Conservation (phyloP, 2,888 invertebrate species). For the Chesias legatella region DNA sequence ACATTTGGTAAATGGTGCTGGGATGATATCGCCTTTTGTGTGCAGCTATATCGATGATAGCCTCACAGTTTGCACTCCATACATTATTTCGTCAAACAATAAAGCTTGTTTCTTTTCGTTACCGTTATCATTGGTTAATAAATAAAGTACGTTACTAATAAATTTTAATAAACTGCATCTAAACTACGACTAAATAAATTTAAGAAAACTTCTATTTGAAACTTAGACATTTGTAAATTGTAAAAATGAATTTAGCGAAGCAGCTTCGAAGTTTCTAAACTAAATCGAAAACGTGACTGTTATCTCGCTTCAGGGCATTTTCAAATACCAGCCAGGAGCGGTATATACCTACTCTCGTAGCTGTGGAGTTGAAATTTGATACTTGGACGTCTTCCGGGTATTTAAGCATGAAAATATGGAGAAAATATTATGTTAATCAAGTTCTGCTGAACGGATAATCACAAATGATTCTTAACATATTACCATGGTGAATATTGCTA, state of each 20-base stretch:
- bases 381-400: no score
- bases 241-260: slow-evolving; percentile 18
- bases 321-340: slow-evolving; percentile 3
- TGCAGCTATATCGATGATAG: slow-evolving; percentile 1
- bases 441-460: no score
- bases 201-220: slow-evolving; percentile 6
- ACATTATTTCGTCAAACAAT: not conserved
- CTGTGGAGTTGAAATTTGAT: no score
- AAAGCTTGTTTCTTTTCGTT: not conserved
- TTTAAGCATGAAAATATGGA: no score
- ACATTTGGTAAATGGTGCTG: not conserved
- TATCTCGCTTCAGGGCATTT: slow-evolving; percentile 16
- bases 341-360: no score
- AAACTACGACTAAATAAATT: slow-evolving; percentile 1
- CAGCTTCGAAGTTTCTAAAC: slow-evolving; percentile 18
- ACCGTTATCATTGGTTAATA: no score
- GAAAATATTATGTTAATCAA: no score
- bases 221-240: no score
- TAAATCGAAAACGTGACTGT: slow-evolving; percentile 24
- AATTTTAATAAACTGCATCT: slow-evolving; percentile 8
- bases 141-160: not conserved
- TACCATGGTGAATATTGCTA: no score
- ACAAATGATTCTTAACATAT: no score
- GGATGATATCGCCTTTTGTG: slow-evolving; percentile 9
- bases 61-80: slow-evolving; percentile 5